Percentiles rank a stretch among this genome's conserved stretches.
Conservation (phyloP, 1,140 invertebrate species). For the Lordiphosa mommai region DNA sequence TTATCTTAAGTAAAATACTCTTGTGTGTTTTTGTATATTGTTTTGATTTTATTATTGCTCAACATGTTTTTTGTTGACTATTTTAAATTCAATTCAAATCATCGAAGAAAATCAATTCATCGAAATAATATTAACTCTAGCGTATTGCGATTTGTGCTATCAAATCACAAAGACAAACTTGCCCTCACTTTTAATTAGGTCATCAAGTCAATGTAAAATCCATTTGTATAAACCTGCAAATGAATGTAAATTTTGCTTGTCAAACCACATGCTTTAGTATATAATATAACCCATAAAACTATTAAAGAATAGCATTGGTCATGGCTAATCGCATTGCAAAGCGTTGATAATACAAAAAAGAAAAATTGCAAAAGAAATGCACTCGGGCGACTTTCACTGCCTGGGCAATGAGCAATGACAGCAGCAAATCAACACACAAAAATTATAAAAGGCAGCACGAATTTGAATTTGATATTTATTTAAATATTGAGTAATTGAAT, state of each 20-base stretch:
- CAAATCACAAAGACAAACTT: no score
- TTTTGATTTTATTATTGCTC: no score
- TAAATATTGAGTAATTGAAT: slow-evolving; percentile 64
- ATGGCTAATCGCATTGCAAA: slow-evolving; percentile 24
- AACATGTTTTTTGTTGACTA: no score
- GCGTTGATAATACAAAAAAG: slow-evolving; percentile 32
- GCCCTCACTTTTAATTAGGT: no score
- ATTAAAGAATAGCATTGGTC: slow-evolving; percentile 41
- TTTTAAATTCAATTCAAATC: no score
- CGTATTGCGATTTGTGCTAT: no score
- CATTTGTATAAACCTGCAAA: no score
- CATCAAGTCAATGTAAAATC: no score
- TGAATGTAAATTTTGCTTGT: neutral
- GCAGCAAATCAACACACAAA: neutral
- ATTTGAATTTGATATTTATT: slow-evolving; percentile 40
- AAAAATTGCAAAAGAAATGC: slow-evolving; percentile 44
- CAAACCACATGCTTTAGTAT: neutral
- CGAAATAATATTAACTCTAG: no score
- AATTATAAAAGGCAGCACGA: slow-evolving; percentile 27
- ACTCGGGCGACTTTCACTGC: slow-evolving; percentile 56
- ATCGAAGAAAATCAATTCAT: no score
- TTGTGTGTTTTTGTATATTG: no score
- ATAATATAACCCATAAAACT: neutral
- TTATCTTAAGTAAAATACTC: no score
- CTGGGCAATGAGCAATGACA: slow-evolving; percentile 35